Evolutionary conservation across 2,888 invertebrate genomes (phyloP).

Genomic region (Megastigmus dorsalis): DNA sequence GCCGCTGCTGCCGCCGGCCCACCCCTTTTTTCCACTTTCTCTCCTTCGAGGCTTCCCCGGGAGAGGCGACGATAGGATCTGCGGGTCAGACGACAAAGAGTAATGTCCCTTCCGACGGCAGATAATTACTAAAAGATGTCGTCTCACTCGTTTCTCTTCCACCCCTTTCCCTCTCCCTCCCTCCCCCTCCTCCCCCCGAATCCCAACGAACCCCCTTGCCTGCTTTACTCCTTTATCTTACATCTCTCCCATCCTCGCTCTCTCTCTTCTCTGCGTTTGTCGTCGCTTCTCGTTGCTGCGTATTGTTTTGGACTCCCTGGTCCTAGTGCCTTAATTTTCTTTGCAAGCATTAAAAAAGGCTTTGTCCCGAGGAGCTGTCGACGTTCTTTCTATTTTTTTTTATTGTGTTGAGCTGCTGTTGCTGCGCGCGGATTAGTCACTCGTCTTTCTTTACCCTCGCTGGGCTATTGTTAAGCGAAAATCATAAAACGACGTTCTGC

Average conservation of each 20-base stretch:
- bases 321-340: slow-evolving; percentile 12
- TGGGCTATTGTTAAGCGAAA: not conserved
- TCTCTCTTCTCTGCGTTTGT: not conserved
- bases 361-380: too few relatives aligned
- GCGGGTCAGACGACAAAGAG: slow-evolving; percentile 36
- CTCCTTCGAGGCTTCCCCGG: not conserved
- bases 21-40: not conserved
- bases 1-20: not conserved
- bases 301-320: too few relatives aligned
- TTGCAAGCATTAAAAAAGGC: slow-evolving; percentile 18
- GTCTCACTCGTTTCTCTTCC: not conserved
- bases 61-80: slow-evolving; percentile 26
- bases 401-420: too few relatives aligned
- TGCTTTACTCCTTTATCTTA: not conserved
- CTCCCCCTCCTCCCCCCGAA: too few relatives aligned
- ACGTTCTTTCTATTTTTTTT: too few relatives aligned
- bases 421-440: slow-evolving; percentile 6
- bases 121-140: slow-evolving; percentile 46
- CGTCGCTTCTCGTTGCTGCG: too few relatives aligned
- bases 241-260: not conserved
- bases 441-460: not conserved
- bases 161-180: not conserved
- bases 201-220: not conserved
- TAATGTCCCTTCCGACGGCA: slow-evolving; percentile 29
- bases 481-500: slow-evolving; percentile 20